These are phyloP conservation scores for Eumacrocentrus americanus DNA, from an alignment of 2,888 invertebrate species.

Conservation along the genomic window DNA sequence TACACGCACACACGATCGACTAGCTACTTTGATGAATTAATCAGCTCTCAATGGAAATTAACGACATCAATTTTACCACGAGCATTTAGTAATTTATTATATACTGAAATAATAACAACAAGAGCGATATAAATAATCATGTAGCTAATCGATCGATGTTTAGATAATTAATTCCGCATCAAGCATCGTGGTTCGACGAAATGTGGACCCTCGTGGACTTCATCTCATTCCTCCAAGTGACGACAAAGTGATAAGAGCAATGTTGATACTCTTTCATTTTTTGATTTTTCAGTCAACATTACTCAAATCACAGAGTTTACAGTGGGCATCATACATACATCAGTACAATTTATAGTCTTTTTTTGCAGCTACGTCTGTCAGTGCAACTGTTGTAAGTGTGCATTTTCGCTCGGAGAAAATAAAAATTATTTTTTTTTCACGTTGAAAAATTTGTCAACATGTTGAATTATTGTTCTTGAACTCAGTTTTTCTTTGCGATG, in stretches of 20 bases:
- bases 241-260: slow-evolving; percentile 28
- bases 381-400: too few species aligned
- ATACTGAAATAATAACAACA: neutral
- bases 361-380: slow-evolving; percentile 38
- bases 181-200: slow-evolving; percentile 23
- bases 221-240: slow-evolving; percentile 25
- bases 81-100: too few species aligned
- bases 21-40: too few species aligned
- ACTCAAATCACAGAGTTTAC: slow-evolving; percentile 33
- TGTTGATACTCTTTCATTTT: slow-evolving; percentile 6
- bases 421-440: slow-evolving; percentile 4
- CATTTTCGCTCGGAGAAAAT: too few species aligned
- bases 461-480: too few species aligned
- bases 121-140: neutral
- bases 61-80: too few species aligned
- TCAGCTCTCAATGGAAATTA: too few species aligned
- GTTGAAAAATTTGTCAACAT: too few species aligned
- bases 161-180: slow-evolving; percentile 4
- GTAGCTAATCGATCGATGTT: slow-evolving; percentile 14
- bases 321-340: slow-evolving; percentile 38
- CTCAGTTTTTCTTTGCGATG: too few species aligned
- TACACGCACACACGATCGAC: too few species aligned
- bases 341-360: slow-evolving; percentile 32
- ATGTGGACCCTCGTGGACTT: slow-evolving; percentile 24
- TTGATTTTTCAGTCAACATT: slow-evolving; percentile 3